Base-by-base conservation (phyloP, 2,797 vertebrate species). In the Gobionotothen gibberifrons region DNA sequence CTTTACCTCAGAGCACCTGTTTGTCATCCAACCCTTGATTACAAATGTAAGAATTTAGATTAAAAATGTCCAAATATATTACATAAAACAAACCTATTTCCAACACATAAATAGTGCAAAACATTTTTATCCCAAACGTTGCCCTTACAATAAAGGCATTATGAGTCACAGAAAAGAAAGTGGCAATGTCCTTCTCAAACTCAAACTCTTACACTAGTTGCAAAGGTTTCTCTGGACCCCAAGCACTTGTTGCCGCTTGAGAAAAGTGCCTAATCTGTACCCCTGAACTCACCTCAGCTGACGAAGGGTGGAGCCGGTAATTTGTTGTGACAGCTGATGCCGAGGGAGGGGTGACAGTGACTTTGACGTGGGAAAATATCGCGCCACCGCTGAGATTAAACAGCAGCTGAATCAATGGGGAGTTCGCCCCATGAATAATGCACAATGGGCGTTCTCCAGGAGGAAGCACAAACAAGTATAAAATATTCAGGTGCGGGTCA, bases 301-400 rank as follows among this genome's bases (percentile, higher is more conserved):
- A 49, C 4, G 2, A 12, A 52, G 70, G 70, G 70, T 70, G 82
- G 82, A 71, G 83, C 86, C 72, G 79, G 72, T 87, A 78, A 87
- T 86, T 65, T 43, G 42, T 49, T 48, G 72, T 42, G 88, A 87
- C 84, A 86, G 87, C 83, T 55, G 81, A 87, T 73, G 76, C 75
- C 10, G 56, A 72, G 81, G 83, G 75, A 86, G 74, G 67, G 59
- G 76, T 65, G 83, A 80, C 21, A 44, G 76, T 82, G 86, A 86
- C 89, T 86, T 87, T 92, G 89, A 90, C 89, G 69, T 81, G 85
- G 77, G 79, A 83, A 85, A 88, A 81, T 78, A 82, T 82, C 12
- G 54, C 39, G 47, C 83, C 82, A 73, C 86, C 9, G 55, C 87
- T 85, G 87, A 92, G 92, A 93, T 91, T 87, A 89, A 91, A 92